These are phyloP conservation scores for Anarrhichthys ocellatus DNA, from an alignment of 2,113 vertebrate genomes.

Conservation along the genomic window DNA sequence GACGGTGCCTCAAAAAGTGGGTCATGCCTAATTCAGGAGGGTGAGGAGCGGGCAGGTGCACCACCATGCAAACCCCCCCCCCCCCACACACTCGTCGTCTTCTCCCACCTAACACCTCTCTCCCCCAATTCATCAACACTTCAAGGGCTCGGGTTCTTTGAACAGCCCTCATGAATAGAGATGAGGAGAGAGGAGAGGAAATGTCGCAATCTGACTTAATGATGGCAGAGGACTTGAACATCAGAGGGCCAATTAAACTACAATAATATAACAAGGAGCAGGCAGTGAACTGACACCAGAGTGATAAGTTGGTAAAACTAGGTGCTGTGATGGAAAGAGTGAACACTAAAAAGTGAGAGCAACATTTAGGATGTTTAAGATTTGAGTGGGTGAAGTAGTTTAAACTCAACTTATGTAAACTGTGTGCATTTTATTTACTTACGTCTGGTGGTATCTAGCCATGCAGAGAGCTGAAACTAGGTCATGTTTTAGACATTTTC, in stretches of 20 bases:
- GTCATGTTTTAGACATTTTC: background rate
- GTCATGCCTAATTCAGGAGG: constrained; percentile 63
- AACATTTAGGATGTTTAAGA: background rate
- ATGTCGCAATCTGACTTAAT: constrained; percentile 53
- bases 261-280: constrained; percentile 35
- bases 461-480: background rate
- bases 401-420: background rate
- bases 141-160: constrained; percentile 63
- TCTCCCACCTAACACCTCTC: constrained; percentile 57
- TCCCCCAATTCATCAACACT: constrained; percentile 69
- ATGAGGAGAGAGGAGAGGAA: constrained; percentile 61
- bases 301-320: constrained; percentile 6
- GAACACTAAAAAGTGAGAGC: background rate
- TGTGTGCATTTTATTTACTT: background rate
- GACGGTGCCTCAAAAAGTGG: constrained; percentile 51
- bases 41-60: constrained; percentile 67
- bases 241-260: constrained; percentile 46
- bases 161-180: constrained; percentile 70
- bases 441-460: too few species aligned
- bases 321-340: background rate
- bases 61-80: constrained; percentile 56
- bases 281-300: background rate
- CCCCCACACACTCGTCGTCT: constrained; percentile 18
- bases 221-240: constrained; percentile 47
- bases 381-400: background rate